phyloP scores from a whole-genome alignment of 2,888 invertebrate genomes.

The Didymodactylos carnosus region DNA sequence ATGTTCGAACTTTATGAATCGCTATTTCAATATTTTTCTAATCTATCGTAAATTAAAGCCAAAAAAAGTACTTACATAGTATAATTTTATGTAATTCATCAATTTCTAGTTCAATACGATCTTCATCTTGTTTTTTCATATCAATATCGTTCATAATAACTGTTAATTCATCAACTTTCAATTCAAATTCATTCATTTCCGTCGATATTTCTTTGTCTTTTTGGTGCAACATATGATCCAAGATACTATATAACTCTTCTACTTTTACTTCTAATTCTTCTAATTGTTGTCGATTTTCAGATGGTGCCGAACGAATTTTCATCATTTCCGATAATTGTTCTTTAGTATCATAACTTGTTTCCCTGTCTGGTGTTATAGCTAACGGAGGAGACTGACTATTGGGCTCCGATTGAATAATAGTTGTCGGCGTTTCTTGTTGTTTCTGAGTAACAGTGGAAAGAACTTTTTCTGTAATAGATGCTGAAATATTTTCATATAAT shows the following conservation, averaged over 20 bases:
- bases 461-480: not conserved
- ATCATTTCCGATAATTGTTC: not conserved
- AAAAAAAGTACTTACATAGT: no score
- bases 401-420: not conserved
- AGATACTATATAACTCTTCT: not conserved
- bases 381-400: no score
- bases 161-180: not conserved
- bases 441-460: not conserved
- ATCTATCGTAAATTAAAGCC: no score
- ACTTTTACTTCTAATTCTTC: not conserved
- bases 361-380: not conserved
- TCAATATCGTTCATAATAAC: not conserved
- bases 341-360: not conserved
- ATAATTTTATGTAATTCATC: not conserved
- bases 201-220: not conserved
- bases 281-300: not conserved
- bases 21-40: no score
- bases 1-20: no score
- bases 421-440: not conserved
- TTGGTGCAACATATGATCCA: not conserved
- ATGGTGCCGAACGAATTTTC: not conserved
- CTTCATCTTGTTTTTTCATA: not conserved
- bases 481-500: not conserved
- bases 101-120: not conserved
- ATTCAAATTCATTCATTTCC: not conserved